These are phyloP conservation scores for Camponotus floridanus DNA, from an alignment of 1,140 invertebrate species.

Conservation along the genomic window DNA sequence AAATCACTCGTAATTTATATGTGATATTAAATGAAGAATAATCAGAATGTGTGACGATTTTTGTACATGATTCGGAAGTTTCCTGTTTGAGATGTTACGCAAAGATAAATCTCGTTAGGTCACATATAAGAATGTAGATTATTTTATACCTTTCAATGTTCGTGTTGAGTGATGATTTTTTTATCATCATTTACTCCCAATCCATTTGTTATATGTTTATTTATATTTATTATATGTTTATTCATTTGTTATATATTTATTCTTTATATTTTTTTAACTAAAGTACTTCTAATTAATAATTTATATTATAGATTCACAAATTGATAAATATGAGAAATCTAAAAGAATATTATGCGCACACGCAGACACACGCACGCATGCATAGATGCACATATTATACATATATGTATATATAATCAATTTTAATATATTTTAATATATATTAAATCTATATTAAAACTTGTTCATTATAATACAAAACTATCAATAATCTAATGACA, in stretches of 20 bases:
- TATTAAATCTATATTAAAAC: too few relatives aligned
- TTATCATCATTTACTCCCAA: neutral
- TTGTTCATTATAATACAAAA: too few relatives aligned
- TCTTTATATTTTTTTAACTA: neutral
- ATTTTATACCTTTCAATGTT: conserved; percentile 37
- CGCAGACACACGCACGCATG: too few relatives aligned
- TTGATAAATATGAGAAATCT: neutral
- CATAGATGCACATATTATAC: too few relatives aligned
- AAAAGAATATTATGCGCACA: neutral
- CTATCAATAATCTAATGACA: too few relatives aligned
- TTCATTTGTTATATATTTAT: neutral
- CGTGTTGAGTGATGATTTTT: neutral
- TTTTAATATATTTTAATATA: too few relatives aligned
- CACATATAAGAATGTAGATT: conserved; percentile 2
- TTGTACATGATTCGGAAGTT: conserved; percentile 13
- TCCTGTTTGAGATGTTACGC: neutral
- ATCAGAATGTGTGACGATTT: conserved; percentile 6
- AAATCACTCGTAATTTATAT: conserved; percentile 22
- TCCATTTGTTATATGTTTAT: neutral
- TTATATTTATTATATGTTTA: neutral
- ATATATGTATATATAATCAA: too few relatives aligned
- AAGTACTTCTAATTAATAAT: neutral
- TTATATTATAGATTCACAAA: neutral
- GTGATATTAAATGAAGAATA: neutral
- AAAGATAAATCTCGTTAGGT: conserved; percentile 19